Conservation (phyloP, 2,888 invertebrate genomes). For the Mythimna loreyi region DNA sequence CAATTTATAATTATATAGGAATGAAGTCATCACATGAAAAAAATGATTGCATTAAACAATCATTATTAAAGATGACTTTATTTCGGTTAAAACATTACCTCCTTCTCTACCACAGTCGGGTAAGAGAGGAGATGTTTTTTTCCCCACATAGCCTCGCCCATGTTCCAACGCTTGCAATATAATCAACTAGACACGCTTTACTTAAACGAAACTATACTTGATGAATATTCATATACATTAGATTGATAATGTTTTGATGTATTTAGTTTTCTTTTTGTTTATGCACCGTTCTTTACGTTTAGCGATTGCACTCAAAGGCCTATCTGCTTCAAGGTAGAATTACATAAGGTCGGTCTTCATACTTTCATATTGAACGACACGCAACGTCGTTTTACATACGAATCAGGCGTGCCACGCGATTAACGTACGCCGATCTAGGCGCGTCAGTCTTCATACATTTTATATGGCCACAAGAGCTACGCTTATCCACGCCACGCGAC, state of each 20-base stretch:
- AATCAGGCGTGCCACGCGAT: too few relatives aligned
- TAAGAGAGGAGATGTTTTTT: background rate
- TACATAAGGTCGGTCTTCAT: too few relatives aligned
- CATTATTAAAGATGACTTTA: background rate
- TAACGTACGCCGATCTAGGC: too few relatives aligned
- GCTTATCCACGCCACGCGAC: too few relatives aligned
- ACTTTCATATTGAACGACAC: too few relatives aligned
- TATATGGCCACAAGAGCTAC: too few relatives aligned
- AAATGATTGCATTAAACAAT: background rate
- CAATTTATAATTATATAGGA: background rate
- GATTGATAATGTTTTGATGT: slow-evolving; percentile 39
- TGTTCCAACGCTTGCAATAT: background rate
- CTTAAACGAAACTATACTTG: slow-evolving; percentile 7
- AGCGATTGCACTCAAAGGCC: background rate
- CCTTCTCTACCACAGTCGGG: background rate
- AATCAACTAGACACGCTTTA: slow-evolving; percentile 3
- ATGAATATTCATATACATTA: slow-evolving; percentile 46
- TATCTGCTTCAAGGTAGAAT: too few relatives aligned
- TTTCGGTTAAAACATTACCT: background rate
- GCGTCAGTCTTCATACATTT: too few relatives aligned
- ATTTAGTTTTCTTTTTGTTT: slow-evolving; percentile 1
- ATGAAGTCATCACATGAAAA: slow-evolving; percentile 2
- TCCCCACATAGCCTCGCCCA: background rate
- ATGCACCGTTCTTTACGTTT: background rate
- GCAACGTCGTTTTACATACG: too few relatives aligned